Base-by-base conservation (phyloP, 1,140 invertebrate genomes). In the Drosophila serrata region DNA sequence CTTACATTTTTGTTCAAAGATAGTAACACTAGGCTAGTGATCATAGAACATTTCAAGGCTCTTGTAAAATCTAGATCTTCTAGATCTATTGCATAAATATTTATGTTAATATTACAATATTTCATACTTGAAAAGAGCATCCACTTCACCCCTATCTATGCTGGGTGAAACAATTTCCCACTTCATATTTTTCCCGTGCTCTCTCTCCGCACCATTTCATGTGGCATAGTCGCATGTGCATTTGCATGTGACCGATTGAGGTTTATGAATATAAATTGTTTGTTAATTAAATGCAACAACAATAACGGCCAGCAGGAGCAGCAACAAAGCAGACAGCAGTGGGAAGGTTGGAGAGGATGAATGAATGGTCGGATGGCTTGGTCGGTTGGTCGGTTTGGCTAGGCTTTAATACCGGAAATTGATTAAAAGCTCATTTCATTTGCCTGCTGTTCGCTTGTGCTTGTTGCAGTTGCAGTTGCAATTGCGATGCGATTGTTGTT, bases 261-360 rank as follows among this genome's bases (percentile, higher is more conserved):
- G 85, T 74, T 90, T 90, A 90, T 90, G 85, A 90, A 90, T 90
- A 90, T 90, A 90, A 90, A 90, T 90, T 90, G 86, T 90, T 85
- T 85, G 86, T 90, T 90, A 90, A 90, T 90, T 90, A 90, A 90
- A 85, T 79, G 63, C 85, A 90, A 81, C 78, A 87, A 80, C 82
- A 78, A 63, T 62, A 72, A 57, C 73, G 72, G 55, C 39, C 64
- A 58, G n/a, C 39, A 53, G 46, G 57, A 74, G 24, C 63, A 73
- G 45, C 79, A 63, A 53, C 60, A 59, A 53, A 17, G n/a, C 64
- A 70, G 42, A 67, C 79, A 64, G 58, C 68, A 55, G 68, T 63
- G 79, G 81, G 65, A 75, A 76, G 80, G 58, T 46, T n/a, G 33
- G 63, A 35, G 27, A 24, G 43, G 42, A 31, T 29, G 57, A 31